Evolutionary conservation across 2,888 invertebrate genomes (phyloP).

Genomic region (Chloroclysta siterata): DNA sequence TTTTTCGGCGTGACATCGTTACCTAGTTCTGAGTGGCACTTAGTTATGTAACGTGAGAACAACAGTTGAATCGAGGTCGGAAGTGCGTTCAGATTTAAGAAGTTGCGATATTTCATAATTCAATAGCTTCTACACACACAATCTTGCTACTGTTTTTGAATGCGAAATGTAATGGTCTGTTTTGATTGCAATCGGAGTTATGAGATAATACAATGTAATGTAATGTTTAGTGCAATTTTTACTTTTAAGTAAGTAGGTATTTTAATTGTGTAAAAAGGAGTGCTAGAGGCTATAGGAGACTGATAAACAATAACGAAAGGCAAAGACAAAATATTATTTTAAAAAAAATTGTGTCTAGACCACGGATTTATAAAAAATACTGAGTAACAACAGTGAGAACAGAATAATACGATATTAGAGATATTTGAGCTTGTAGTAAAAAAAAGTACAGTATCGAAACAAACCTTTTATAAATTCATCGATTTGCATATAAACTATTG

Average conservation of each 20-base stretch:
- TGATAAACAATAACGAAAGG: neutral
- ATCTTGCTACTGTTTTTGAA: slow-evolving; percentile 21
- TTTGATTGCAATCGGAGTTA: neutral
- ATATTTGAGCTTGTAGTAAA: too few relatives aligned
- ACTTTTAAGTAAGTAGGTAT: neutral
- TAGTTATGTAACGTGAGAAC: slow-evolving; percentile 80
- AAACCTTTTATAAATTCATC: too few relatives aligned
- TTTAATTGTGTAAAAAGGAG: neutral
- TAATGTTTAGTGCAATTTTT: neutral
- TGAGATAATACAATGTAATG: too few relatives aligned
- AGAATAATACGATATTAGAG: too few relatives aligned
- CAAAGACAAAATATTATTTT: too few relatives aligned
- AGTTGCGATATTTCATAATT: slow-evolving; percentile 40
- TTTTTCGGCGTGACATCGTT: slow-evolving; percentile 82
- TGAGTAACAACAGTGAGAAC: too few relatives aligned
- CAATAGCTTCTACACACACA: slow-evolving; percentile 21
- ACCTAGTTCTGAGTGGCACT: slow-evolving; percentile 80
- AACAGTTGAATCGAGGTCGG: slow-evolving; percentile 78
- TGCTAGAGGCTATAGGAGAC: neutral
- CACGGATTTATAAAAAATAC: too few relatives aligned
- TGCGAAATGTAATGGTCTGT: slow-evolving; percentile 12
- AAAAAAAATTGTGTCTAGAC: too few relatives aligned
- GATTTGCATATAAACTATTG: too few relatives aligned
- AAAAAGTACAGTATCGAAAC: too few relatives aligned
- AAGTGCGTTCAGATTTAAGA: slow-evolving; percentile 59